Base-by-base conservation (phyloP, 1,140 invertebrate species). In the Aphaenogaster rudis region DNA sequence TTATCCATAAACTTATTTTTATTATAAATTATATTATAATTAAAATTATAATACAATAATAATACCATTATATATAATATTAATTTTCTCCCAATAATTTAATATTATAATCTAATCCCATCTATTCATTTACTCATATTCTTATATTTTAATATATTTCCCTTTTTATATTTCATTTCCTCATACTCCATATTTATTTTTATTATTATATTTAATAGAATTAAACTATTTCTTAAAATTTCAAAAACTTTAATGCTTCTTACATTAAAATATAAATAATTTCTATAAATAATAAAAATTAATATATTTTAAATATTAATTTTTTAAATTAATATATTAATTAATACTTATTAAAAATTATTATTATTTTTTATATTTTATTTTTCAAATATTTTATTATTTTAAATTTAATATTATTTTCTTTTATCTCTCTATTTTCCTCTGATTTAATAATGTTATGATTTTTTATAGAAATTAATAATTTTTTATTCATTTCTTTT, bases 191-290 rank as follows among this genome's bases (percentile, higher is more conserved):
- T 21, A 21, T 21, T 21, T 21, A 21, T 21, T 21, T 21, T 21
- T 21, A 21, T 21, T 0, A 21, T 66, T 78, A 61, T 78, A 78
- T 63, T 48, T 28, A 59, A 77, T 21, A 77, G 74, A 77, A 21
- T 42, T 59, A 42, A 59, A 36, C 74, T 77, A 39, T 61, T 42
- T 7, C 74, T 8, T 6, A 21, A 42, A 61, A 80, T 1, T 33
- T 80, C 63, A 66, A 80, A 80, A n/a, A 52, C 54, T 80, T n/a
- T 52, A 42, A 54, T 81, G 63, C 64, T 7, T 42, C 42, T 13
- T 52, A 64, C 45, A 63, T 11, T 50, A 50, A 50, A 64, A 64
- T 79, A 21, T 21, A 21, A 21, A 21, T 21, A 21, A 21, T 21
- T 21, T 21, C 0, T 21, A 0, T 21, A 21, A 21, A 79, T 79